Base-by-base conservation (phyloP, 1,140 invertebrate species). In the Drosophila ironensis region DNA sequence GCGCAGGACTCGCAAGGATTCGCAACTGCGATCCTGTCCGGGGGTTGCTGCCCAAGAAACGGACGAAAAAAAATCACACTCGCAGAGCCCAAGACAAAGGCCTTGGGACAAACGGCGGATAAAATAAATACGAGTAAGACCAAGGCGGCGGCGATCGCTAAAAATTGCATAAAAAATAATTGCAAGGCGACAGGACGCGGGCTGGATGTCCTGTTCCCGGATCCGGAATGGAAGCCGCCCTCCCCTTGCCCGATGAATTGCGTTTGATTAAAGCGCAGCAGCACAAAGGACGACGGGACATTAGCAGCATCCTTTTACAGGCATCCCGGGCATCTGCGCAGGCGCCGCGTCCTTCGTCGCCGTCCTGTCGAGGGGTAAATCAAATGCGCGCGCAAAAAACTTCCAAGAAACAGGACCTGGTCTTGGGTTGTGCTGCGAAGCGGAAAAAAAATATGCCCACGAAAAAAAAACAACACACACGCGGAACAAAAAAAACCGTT, bases 91-190 rank as follows among this genome's bases (percentile, higher is more conserved):
- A 28, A 27, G 17, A 50, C 30, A 50, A 50, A 50, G 25, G 24
- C 22, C n/a, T n/a, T n/a, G n/a, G 51, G 45, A 38, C 37, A 46
- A 35, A 78, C n/a, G n/a, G n/a, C n/a, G n/a, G n/a, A n/a, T n/a
- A n/a, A n/a, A n/a, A n/a, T n/a, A n/a, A n/a, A n/a, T n/a, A n/a
- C n/a, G n/a, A n/a, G n/a, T n/a, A n/a, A n/a, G n/a, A n/a, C n/a
- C n/a, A n/a, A n/a, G n/a, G n/a, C n/a, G n/a, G 42, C 70, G 60
- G 64, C 74, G 80, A 86, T 84, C 80, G 46, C 60, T 59, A 72
- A 80, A 84, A 86, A 84, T 80, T 86, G 74, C 74, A 84, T 84
- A 84, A 84, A 84, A 84, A 84, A 84, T 84, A 84, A 84, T 84
- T 86, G 80, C 80, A 84, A 78, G 64, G 57, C 68, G 64, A 59